These are phyloP conservation scores for Atta texana DNA, from an alignment of 1,140 invertebrate genomes.

Conservation along the genomic window DNA sequence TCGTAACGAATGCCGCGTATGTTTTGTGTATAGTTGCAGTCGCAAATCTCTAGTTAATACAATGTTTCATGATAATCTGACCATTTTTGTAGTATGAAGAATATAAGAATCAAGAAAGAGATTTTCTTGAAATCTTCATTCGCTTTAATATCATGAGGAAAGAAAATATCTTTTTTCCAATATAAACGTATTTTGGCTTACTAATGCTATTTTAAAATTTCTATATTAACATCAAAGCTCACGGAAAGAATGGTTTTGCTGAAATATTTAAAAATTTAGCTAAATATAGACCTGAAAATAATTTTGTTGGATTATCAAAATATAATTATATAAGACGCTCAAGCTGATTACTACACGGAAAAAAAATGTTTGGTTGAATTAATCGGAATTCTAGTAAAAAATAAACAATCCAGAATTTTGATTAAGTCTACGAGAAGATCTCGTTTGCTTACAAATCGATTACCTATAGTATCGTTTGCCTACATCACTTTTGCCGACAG, in stretches of 20 bases:
- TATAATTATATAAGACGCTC: neutral
- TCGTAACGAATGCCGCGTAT: constrained; percentile 28
- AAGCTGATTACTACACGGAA: no score
- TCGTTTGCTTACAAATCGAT: no score
- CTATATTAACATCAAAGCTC: neutral
- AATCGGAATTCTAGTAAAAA: no score
- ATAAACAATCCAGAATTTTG: no score
- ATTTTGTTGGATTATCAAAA: no score
- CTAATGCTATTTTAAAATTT: neutral
- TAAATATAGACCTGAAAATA: no score
- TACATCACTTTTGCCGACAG: no score
- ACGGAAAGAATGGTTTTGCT: neutral
- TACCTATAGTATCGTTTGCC: no score
- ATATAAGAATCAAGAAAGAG: constrained; percentile 5
- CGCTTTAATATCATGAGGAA: constrained; percentile 1
- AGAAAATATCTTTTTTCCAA: neutral
- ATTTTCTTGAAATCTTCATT: constrained; percentile 23
- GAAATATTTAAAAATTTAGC: no score
- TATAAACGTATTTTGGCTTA: neutral
- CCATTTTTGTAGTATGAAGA: constrained; percentile 10
- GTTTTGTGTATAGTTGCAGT: constrained; percentile 21
- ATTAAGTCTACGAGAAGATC: no score
- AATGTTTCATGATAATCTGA: constrained; percentile 12
- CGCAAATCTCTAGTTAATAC: constrained; percentile 27
- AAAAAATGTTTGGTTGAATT: no score